Evolutionary conservation across 1,140 invertebrate species (phyloP).

Genomic region (Medauroidea extradentata): DNA sequence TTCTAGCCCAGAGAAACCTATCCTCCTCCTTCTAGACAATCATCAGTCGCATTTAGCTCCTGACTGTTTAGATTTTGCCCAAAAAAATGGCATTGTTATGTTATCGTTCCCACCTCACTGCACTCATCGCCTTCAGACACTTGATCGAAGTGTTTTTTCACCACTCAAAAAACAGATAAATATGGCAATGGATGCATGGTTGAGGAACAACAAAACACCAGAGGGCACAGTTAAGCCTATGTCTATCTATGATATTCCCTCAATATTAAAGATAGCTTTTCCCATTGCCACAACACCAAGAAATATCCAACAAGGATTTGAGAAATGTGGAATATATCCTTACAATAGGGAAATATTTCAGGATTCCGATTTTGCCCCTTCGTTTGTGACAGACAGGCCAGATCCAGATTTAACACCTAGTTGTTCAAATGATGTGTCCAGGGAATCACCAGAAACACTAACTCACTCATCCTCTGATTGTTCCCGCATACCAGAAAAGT

Average conservation of each 20-base stretch:
- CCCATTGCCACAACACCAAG: slow-evolving; percentile 28
- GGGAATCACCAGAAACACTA: neutral
- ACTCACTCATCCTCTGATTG: neutral
- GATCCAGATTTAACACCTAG: neutral
- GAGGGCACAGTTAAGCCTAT: slow-evolving; percentile 26
- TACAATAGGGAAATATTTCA: slow-evolving; percentile 36
- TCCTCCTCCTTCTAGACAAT: slow-evolving; percentile 24
- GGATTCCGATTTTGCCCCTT: slow-evolving; percentile 37
- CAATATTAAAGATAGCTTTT: slow-evolving; percentile 25
- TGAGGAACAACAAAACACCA: slow-evolving; percentile 16
- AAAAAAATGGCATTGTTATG: slow-evolving; percentile 16
- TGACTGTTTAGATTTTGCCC: slow-evolving; percentile 3
- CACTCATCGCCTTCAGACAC: slow-evolving; percentile 35
- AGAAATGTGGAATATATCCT: slow-evolving; percentile 31
- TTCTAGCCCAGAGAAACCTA: slow-evolving; percentile 28
- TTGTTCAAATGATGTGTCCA: neutral
- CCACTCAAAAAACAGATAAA: slow-evolving; percentile 26
- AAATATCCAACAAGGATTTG: slow-evolving; percentile 37
- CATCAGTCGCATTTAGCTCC: slow-evolving; percentile 17
- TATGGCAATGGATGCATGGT: slow-evolving; percentile 22
- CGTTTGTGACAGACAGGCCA: slow-evolving; percentile 35
- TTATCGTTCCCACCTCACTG: slow-evolving; percentile 21
- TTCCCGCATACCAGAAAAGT: neutral
- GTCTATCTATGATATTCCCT: slow-evolving; percentile 35
- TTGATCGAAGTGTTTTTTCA: slow-evolving; percentile 30